phyloP scores from a whole-genome alignment of 2,888 invertebrate species.

The Hecatera dysodea region DNA sequence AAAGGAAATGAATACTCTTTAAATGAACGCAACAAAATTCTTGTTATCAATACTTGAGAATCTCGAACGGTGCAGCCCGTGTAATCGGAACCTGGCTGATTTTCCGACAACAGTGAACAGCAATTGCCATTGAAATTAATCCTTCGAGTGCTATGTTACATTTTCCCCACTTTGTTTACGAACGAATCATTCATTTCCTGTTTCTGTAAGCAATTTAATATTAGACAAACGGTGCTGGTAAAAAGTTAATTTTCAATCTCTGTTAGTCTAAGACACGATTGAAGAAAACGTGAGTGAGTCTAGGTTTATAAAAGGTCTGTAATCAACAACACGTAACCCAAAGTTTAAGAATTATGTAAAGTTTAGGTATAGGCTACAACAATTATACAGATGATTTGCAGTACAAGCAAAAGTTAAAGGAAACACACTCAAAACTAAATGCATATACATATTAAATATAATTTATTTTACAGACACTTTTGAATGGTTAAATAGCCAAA shows the following conservation, averaged over 20 bases:
- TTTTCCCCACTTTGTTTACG: not conserved
- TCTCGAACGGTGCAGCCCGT: not conserved
- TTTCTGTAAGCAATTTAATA: not conserved
- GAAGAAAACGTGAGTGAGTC: constrained; percentile 1
- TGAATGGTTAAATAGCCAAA: too few species aligned
- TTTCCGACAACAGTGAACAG: not conserved
- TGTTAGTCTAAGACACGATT: not conserved
- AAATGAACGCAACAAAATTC: not conserved
- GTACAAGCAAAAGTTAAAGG: too few species aligned
- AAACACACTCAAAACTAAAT: too few species aligned
- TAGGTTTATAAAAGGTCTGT: constrained; percentile 9
- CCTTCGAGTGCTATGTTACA: not conserved
- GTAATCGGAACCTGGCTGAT: not conserved
- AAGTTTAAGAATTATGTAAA: too few species aligned
- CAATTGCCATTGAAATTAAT: not conserved
- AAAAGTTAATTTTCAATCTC: not conserved
- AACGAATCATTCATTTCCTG: not conserved
- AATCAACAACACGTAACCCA: not conserved
- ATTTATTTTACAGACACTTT: too few species aligned
- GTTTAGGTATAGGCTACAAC: too few species aligned
- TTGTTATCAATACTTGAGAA: not conserved
- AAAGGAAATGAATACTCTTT: not conserved
- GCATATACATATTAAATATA: too few species aligned
- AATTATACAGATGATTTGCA: too few species aligned
- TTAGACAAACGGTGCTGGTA: not conserved